phyloP scores from a whole-genome alignment of 2,113 vertebrate genomes.

The Corythoichthys haematopterus region DNA sequence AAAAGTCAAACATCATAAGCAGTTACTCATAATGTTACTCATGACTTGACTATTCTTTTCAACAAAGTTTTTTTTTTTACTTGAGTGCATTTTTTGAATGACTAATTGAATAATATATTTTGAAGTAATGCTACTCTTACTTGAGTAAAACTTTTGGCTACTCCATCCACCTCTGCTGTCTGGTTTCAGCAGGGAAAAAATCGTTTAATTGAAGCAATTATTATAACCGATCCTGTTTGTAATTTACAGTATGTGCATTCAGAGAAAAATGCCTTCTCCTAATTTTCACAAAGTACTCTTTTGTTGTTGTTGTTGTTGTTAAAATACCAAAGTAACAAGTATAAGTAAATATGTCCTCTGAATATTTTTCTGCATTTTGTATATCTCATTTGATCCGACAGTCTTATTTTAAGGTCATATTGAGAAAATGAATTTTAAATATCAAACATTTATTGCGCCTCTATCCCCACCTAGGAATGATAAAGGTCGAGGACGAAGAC shows the following conservation, averaged over 20 bases:
- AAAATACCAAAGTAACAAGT: slow-evolving; percentile 26
- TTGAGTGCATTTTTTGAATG: no score
- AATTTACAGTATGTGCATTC: slow-evolving; percentile 54
- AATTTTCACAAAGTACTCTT: slow-evolving; percentile 74
- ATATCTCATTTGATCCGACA: neutral
- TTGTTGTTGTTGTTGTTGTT: neutral
- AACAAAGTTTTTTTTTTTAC: no score
- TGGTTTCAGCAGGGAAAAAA: no score
- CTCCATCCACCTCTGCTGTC: no score
- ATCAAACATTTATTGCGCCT: neutral
- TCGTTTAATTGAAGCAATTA: slow-evolving; percentile 4
- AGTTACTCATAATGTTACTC: no score
- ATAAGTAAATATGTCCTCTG: slow-evolving; percentile 37
- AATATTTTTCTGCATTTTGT: neutral
- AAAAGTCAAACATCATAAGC: no score
- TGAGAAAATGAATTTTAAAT: neutral
- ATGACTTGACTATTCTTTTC: no score
- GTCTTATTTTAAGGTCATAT: neutral
- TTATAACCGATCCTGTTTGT: slow-evolving; percentile 49
- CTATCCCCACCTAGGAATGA: slow-evolving; percentile 38
- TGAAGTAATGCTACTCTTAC: no score
- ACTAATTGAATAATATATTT: no score
- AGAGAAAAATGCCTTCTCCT: slow-evolving; percentile 79
- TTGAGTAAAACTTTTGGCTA: no score
- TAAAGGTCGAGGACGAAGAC: slow-evolving; percentile 66